phyloP scores from a whole-genome alignment of 2,888 invertebrate species.

The Azorinus chamasolen region DNA sequence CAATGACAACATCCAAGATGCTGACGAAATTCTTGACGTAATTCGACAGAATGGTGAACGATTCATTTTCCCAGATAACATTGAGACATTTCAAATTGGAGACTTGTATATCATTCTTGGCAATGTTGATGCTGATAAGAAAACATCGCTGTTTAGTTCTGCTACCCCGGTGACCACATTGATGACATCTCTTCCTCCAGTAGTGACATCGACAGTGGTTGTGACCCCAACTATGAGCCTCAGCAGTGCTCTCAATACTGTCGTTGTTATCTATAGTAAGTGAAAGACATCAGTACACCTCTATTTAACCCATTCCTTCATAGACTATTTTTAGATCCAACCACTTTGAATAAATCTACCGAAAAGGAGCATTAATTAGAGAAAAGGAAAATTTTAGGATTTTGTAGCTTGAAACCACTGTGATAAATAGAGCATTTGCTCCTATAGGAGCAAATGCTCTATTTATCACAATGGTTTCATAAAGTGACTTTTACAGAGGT shows the following conservation, averaged over 20 bases:
- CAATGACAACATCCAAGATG: constrained; percentile 14
- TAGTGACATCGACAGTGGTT: constrained; percentile 35
- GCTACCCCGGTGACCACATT: not conserved
- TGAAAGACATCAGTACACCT: too few relatives aligned
- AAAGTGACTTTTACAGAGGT: too few relatives aligned
- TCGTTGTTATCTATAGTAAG: not conserved
- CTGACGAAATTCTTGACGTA: constrained; percentile 25
- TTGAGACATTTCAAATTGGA: constrained; percentile 42
- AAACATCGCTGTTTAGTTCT: constrained; percentile 25
- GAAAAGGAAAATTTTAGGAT: too few relatives aligned
- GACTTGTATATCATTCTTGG: constrained; percentile 44
- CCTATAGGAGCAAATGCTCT: too few relatives aligned
- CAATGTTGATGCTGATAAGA: constrained; percentile 5
- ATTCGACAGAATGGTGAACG: constrained; percentile 19
- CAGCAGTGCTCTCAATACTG: constrained; percentile 16
- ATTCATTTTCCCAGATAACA: constrained; percentile 33
- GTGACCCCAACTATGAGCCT: constrained; percentile 16
- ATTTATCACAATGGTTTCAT: too few relatives aligned
- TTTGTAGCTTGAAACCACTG: too few relatives aligned
- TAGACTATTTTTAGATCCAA: too few relatives aligned
- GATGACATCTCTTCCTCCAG: constrained; percentile 21
- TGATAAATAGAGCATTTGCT: too few relatives aligned
- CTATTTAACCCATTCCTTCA: too few relatives aligned
- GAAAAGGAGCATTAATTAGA: too few relatives aligned
- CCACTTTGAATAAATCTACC: too few relatives aligned